Conservation (phyloP, 2,113 vertebrate genomes). For the Sclerurus mexicanus region DNA sequence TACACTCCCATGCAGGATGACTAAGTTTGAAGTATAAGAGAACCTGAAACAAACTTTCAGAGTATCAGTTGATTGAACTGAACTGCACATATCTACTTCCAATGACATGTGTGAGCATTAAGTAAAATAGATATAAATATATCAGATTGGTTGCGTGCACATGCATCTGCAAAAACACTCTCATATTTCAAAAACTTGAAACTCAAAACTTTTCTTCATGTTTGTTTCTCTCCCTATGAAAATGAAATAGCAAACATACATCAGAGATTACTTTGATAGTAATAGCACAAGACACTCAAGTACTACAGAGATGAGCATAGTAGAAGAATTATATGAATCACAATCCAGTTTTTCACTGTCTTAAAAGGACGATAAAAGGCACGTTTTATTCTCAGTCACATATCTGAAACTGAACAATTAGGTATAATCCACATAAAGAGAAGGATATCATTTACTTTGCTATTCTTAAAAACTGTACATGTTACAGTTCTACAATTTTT, state of each 20-base stretch:
- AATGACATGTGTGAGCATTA: conserved; percentile 19
- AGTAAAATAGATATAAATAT: conserved; percentile 3
- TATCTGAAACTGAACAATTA: not conserved
- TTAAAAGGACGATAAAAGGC: not conserved
- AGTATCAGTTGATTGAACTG: conserved; percentile 22
- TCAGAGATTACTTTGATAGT: not conserved
- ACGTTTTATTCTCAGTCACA: not conserved
- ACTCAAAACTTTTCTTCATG: not conserved
- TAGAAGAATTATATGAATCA: not conserved
- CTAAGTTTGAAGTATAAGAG: conserved; percentile 20
- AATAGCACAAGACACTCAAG: not conserved
- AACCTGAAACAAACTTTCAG: conserved; percentile 52
- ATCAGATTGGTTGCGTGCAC: not conserved
- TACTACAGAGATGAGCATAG: not conserved
- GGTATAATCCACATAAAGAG: not conserved
- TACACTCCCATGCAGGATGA: not conserved
- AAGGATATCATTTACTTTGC: not conserved
- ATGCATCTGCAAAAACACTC: not conserved
- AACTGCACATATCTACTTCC: conserved; percentile 2
- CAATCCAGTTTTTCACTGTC: not conserved
- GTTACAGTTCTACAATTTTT: not conserved
- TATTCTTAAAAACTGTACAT: not conserved
- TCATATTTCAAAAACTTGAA: not conserved
- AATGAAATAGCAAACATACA: not conserved
- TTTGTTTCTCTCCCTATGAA: not conserved